These are phyloP conservation scores for Oreohelix idahoensis DNA, from an alignment of 1,140 invertebrate genomes.

Conservation along the genomic window DNA sequence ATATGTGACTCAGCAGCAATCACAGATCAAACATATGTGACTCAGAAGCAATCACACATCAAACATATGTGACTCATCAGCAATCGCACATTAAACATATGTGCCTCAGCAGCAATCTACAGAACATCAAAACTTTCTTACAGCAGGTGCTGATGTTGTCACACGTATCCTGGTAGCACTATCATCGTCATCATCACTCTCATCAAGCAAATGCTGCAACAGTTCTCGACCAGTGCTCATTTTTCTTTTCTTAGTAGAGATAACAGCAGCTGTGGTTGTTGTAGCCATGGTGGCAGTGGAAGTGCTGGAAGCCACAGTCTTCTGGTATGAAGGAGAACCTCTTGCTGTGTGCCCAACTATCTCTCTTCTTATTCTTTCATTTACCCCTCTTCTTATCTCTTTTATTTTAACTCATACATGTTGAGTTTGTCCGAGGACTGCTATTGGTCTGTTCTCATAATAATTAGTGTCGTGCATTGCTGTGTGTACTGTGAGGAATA, in stretches of 20 bases:
- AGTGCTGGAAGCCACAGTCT: not conserved
- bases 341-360: not conserved
- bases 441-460: not conserved
- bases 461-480: no score
- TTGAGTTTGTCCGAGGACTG: not conserved
- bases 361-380: not conserved
- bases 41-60: no score
- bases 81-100: no score
- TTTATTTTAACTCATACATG: no score
- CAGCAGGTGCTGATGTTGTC: slow-evolving; percentile 60
- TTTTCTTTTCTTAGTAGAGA: not conserved
- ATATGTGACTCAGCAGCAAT: no score
- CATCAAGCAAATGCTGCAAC: slow-evolving; percentile 84
- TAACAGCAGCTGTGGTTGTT: not conserved
- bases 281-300: not conserved
- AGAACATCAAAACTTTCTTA: no score
- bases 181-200: slow-evolving; percentile 71
- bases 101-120: no score
- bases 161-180: slow-evolving; percentile 15
- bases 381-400: not conserved
- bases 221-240: slow-evolving; percentile 78
- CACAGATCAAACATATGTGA: no score
- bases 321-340: not conserved
- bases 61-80: no score
- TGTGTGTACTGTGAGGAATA: no score